These are phyloP conservation scores for Diabrotica balteata DNA, from an alignment of 2,888 invertebrate genomes.

Conservation along the genomic window DNA sequence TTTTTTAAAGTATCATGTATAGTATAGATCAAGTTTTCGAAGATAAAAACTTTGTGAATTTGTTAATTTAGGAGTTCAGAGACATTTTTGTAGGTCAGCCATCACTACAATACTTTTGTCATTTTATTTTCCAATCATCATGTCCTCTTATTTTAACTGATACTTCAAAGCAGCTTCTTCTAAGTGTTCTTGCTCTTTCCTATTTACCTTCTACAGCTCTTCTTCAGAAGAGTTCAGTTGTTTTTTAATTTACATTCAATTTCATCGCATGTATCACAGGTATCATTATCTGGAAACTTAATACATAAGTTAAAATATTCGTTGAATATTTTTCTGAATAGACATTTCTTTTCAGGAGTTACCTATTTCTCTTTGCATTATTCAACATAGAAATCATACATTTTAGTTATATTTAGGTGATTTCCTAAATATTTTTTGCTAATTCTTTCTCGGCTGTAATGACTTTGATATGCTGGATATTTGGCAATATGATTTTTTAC, in stretches of 20 bases:
- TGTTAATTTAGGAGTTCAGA: conserved; percentile 1
- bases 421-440: conserved; percentile 33
- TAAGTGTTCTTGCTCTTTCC: conserved; percentile 30
- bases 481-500: conserved; percentile 29
- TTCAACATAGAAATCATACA: conserved; percentile 28
- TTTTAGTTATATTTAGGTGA: conserved; percentile 31
- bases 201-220: neutral
- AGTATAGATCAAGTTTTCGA: conserved; percentile 4
- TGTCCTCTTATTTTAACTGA: conserved; percentile 28
- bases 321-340: conserved; percentile 35
- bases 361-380: conserved; percentile 1
- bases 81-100: conserved; percentile 13
- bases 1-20: neutral
- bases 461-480: conserved; percentile 30
- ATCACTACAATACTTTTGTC: neutral
- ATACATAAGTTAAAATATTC: conserved; percentile 32
- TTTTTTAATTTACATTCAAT: conserved; percentile 24
- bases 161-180: conserved; percentile 34
- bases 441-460: conserved; percentile 32
- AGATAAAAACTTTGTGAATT: conserved; percentile 13
- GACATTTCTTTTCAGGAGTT: conserved; percentile 22
- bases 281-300: conserved; percentile 31
- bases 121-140: neutral
- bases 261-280: conserved; percentile 25
- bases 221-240: neutral